phyloP scores from a whole-genome alignment of 2,797 vertebrate genomes.

The Catostomus latipinnis region DNA sequence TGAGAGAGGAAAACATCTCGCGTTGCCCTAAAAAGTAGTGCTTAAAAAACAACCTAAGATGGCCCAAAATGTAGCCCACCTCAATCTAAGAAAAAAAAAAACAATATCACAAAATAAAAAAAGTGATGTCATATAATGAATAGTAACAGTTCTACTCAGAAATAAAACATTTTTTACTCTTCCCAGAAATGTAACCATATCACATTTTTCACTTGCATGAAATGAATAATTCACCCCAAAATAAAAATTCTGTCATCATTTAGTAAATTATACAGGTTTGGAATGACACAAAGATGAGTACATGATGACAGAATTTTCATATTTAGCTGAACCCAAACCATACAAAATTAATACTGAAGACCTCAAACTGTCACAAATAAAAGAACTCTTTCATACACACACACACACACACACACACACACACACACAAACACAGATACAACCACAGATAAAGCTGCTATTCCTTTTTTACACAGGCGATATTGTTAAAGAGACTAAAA shows the following conservation, averaged over 20 bases:
- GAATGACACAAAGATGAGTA: too few relatives aligned
- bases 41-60: conserved; percentile 28
- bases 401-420: conserved; percentile 1
- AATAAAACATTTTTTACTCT: not conserved
- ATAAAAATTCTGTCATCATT: not conserved
- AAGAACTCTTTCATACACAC: too few relatives aligned
- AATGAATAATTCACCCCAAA: conserved; percentile 10
- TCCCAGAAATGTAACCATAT: conserved; percentile 32
- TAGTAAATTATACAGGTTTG: too few relatives aligned
- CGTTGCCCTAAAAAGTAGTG: conserved; percentile 40
- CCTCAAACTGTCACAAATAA: too few relatives aligned
- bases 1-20: conserved; percentile 19
- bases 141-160: conserved; percentile 18
- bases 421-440: not conserved
- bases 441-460: conserved; percentile 9
- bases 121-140: not conserved
- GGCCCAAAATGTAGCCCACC: not conserved
- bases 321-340: too few relatives aligned
- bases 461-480: not conserved
- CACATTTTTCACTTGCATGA: conserved; percentile 7
- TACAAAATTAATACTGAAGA: too few relatives aligned
- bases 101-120: conserved; percentile 18
- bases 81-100: not conserved
- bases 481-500: conserved; percentile 41
- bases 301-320: too few relatives aligned